Percentiles rank a stretch among this genome's conserved stretches.
phyloP scores from a whole-genome alignment of 2,113 vertebrate genomes.

The Thamnophis sirtalis region DNA sequence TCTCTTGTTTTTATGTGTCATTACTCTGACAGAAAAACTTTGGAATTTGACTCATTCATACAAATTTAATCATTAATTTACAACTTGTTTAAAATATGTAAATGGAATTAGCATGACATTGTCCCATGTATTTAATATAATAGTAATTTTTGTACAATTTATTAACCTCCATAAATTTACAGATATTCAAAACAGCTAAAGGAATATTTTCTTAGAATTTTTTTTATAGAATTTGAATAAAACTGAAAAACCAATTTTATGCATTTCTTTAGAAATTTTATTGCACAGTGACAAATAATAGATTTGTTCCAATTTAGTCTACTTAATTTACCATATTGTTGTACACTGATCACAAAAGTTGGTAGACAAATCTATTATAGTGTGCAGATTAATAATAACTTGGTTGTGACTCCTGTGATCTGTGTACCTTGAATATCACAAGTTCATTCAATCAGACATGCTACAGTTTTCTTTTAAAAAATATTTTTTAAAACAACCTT shows the following conservation, averaged over 20 bases:
- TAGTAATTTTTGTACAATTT: neutral
- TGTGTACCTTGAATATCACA: neutral
- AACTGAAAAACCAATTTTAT: neutral
- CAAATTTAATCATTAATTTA: neutral
- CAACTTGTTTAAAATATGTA: neutral
- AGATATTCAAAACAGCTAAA: neutral
- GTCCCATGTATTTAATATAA: neutral
- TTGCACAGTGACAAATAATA: neutral
- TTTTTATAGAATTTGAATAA: neutral
- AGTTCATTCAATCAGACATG: neutral
- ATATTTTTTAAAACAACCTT: no score
- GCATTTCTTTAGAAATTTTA: neutral
- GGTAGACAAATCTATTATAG: neutral
- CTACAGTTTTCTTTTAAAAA: neutral
- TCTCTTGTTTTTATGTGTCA: neutral
- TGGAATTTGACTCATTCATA: neutral
- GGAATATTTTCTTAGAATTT: neutral
- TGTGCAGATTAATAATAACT: neutral
- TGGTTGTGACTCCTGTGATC: neutral
- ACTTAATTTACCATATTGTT: neutral
- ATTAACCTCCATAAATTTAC: neutral
- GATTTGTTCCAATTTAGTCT: neutral
- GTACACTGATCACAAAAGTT: neutral
- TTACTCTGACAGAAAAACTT: neutral
- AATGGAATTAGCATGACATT: neutral